phyloP scores from a whole-genome alignment of 1,140 invertebrate species.

The Stegodyphus dumicola region DNA sequence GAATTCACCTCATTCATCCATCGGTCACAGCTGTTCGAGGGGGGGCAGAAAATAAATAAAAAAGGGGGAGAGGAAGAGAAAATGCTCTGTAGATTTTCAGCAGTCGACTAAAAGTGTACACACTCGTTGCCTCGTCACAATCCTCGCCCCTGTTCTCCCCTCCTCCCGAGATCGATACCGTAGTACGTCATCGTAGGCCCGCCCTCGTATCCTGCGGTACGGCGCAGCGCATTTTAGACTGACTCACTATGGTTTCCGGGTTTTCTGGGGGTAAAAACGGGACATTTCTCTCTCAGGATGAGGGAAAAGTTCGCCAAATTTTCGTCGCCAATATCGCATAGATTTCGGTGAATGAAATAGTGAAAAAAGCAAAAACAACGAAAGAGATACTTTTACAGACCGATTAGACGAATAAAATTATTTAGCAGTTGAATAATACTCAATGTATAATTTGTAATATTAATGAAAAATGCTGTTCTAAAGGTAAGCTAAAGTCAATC shows the following conservation, averaged over 20 bases:
- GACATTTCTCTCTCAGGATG: not conserved
- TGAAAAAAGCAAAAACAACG: too few species aligned
- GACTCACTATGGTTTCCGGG: conserved; percentile 48
- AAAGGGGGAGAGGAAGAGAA: not conserved
- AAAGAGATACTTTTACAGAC: too few species aligned
- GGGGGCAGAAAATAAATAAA: not conserved
- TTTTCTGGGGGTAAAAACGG: not conserved
- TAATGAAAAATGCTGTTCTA: too few species aligned
- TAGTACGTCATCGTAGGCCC: conserved; percentile 50
- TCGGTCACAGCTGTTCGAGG: conserved; percentile 31
- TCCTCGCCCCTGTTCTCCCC: not conserved
- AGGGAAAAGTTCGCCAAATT: not conserved
- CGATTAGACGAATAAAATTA: too few species aligned
- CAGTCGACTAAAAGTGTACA: not conserved
- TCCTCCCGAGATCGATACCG: conserved; percentile 20
- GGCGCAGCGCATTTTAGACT: conserved; percentile 14
- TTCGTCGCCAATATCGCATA: not conserved
- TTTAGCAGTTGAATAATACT: too few species aligned
- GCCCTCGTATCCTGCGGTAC: conserved; percentile 25
- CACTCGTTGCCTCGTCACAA: not conserved
- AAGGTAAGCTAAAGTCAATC: too few species aligned
- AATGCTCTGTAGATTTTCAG: conserved; percentile 25
- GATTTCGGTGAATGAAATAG: conserved; percentile 4
- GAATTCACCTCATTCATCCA: conserved; percentile 13
- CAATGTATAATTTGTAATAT: too few species aligned